phyloP scores from a whole-genome alignment of 2,888 invertebrate species.

The Sinelater perroti region DNA sequence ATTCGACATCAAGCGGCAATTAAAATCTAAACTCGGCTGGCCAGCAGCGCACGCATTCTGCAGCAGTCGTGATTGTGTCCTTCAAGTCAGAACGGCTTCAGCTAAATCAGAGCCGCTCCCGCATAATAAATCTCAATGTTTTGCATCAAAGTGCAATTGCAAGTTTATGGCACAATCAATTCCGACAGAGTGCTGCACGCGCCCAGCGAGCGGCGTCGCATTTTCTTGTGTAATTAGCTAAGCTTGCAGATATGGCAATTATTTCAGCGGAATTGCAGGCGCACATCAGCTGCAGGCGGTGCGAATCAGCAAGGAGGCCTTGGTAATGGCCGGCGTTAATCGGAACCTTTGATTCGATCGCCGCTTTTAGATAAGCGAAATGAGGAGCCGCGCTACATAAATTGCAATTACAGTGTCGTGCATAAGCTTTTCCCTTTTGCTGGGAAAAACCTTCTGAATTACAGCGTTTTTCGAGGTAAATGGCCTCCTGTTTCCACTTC shows the following conservation, averaged over 20 bases:
- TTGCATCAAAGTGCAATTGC: neutral
- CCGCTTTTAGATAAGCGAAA: too few relatives aligned
- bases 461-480: too few relatives aligned
- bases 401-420: too few relatives aligned
- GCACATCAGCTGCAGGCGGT: neutral
- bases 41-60: neutral
- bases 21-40: neutral
- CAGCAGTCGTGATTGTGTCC: neutral
- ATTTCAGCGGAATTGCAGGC: neutral
- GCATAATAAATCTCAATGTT: slow-evolving; percentile 8
- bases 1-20: too few relatives aligned
- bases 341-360: neutral
- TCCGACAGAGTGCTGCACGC: neutral
- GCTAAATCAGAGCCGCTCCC: neutral
- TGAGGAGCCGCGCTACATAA: too few relatives aligned
- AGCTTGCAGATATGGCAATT: neutral
- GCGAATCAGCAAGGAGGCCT: neutral
- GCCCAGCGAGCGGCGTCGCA: slow-evolving; percentile 1
- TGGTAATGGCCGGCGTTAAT: slow-evolving; percentile 2
- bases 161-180: slow-evolving; percentile 1
- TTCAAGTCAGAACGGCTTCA: neutral
- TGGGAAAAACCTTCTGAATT: too few relatives aligned
- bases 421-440: too few relatives aligned
- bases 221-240: slow-evolving; percentile 15
- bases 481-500: too few relatives aligned